Evolutionary conservation across 1,140 invertebrate species (phyloP).

Genomic region (Drosophila orosa): DNA sequence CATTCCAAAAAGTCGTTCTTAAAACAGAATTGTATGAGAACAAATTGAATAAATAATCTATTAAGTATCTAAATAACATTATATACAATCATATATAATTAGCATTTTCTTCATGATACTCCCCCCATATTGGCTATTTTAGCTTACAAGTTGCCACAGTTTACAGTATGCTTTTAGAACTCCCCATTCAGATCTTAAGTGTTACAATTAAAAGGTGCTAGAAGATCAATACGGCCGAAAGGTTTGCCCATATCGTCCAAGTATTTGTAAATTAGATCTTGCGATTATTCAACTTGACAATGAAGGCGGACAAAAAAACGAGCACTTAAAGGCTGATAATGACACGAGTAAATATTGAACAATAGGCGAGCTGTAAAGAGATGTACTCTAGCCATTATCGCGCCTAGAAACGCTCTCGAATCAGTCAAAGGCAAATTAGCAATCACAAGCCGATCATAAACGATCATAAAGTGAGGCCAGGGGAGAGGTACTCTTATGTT

Average conservation of each 20-base stretch:
- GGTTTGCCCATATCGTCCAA: slow-evolving; percentile 4
- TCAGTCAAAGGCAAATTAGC: slow-evolving; percentile 39
- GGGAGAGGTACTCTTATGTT: slow-evolving; percentile 11
- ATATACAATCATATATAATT: background rate
- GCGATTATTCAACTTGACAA: slow-evolving; percentile 40
- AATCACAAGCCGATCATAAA: slow-evolving; percentile 36
- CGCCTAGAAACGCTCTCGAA: slow-evolving; percentile 16
- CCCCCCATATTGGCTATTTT: background rate
- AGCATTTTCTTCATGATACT: background rate
- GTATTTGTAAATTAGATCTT: slow-evolving; percentile 13
- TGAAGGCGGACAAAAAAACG: slow-evolving; percentile 9
- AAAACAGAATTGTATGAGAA: no score
- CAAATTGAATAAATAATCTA: no score
- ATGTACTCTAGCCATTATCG: slow-evolving; percentile 34
- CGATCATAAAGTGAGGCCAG: slow-evolving; percentile 2
- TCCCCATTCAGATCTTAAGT: background rate
- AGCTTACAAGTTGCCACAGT: background rate
- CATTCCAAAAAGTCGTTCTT: no score
- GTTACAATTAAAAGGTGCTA: background rate
- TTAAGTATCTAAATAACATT: no score
- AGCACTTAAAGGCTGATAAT: slow-evolving; percentile 45
- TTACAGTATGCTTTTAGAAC: background rate
- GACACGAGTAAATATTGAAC: slow-evolving; percentile 27
- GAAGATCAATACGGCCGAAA: slow-evolving; percentile 2
- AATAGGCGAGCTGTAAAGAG: slow-evolving; percentile 27